A percentile compares a stretch with the other conserved stretches of the same genome.
Conservation (phyloP, 2,113 vertebrate species). For the Scalopus aquaticus region DNA sequence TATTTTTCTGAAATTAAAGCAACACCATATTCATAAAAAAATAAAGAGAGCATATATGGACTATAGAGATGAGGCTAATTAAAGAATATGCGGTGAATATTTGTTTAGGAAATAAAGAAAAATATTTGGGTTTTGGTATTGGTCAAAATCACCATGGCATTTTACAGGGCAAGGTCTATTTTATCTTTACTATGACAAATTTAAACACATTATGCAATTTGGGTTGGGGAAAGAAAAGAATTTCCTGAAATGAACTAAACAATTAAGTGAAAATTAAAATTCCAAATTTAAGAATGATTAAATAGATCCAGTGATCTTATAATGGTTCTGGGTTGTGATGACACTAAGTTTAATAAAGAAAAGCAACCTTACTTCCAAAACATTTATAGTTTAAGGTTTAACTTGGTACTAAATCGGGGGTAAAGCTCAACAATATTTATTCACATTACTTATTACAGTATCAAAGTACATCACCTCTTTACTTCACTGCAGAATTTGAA, state of each 20-base stretch:
- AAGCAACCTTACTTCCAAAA: slow-evolving; percentile 41
- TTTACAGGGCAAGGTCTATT: not conserved
- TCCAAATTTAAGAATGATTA: not conserved
- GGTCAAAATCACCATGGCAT: not conserved
- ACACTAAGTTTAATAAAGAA: not conserved
- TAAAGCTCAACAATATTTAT: not conserved
- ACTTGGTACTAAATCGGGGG: not conserved
- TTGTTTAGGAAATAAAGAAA: not conserved
- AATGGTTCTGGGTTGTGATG: not conserved
- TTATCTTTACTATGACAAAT: slow-evolving; percentile 21
- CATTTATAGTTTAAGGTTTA: not conserved
- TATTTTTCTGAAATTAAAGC: slow-evolving; percentile 91
- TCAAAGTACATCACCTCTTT: not conserved
- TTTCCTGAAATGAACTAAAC: slow-evolving; percentile 27
- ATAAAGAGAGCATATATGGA: not conserved
- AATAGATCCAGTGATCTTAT: not conserved
- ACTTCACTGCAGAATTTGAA: slow-evolving; percentile 38
- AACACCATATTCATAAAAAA: slow-evolving; percentile 35
- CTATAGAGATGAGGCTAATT: not conserved
- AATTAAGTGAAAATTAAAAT: slow-evolving; percentile 30
- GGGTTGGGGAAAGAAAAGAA: not conserved
- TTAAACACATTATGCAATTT: not conserved
- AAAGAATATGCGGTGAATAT: slow-evolving; percentile 8
- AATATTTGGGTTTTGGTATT: not conserved
- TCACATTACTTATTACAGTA: not conserved